A percentile compares a stretch with the other conserved stretches of the same genome.
Evolutionary conservation across 2,888 invertebrate species (phyloP).

Genomic region (Blastobasis lacticolella): DNA sequence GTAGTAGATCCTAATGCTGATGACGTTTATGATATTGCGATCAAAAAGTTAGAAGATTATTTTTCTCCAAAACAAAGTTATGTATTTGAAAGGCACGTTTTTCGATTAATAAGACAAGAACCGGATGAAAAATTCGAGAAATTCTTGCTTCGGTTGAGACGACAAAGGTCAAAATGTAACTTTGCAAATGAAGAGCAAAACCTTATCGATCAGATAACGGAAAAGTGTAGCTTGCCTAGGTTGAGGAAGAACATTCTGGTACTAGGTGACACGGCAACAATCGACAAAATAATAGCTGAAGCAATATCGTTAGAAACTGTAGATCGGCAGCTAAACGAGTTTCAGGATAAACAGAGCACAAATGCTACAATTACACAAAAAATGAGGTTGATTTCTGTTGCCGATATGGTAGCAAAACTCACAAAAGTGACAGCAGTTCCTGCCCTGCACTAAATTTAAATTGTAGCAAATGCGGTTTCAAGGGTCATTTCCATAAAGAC

Average conservation of each 20-base stretch:
- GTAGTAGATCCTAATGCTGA: background rate
- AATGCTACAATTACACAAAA: background rate
- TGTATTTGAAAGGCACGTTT: background rate
- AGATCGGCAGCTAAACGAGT: background rate
- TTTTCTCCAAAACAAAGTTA: slow-evolving; percentile 1
- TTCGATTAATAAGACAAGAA: background rate
- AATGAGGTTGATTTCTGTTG: background rate
- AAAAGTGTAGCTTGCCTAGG: slow-evolving; percentile 14
- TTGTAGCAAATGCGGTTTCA: slow-evolving; percentile 10
- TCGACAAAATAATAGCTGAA: background rate
- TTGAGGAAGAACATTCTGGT: slow-evolving; percentile 15
- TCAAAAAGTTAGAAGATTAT: background rate
- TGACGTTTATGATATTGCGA: background rate
- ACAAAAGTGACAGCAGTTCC: background rate
- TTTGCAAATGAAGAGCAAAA: slow-evolving; percentile 1
- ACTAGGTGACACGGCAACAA: slow-evolving; percentile 7
- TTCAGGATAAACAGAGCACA: background rate
- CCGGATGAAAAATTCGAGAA: background rate
- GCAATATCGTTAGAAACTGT: background rate
- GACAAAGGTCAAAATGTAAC: slow-evolving; percentile 1
- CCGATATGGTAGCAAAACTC: background rate
- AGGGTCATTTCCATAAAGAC: slow-evolving; percentile 10
- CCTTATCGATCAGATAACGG: slow-evolving; percentile 17
- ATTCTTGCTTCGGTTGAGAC: background rate
- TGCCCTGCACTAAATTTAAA: slow-evolving; percentile 5